A percentile compares a stretch with the other conserved stretches of the same genome.
Conservation (phyloP, 1,140 invertebrate species). For the Neodiprion fabricii region DNA sequence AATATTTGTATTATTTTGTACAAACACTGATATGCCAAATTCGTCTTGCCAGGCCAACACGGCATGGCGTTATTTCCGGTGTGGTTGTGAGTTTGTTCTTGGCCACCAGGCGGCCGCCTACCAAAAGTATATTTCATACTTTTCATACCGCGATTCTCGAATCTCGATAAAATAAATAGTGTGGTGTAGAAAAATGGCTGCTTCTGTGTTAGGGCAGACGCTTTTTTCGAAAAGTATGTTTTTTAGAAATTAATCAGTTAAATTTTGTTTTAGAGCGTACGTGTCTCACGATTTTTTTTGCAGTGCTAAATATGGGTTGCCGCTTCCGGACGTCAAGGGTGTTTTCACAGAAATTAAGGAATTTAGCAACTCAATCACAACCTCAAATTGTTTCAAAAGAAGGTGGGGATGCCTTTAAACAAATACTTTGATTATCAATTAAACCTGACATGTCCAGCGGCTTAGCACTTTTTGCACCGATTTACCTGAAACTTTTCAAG, state of each 20-base stretch:
- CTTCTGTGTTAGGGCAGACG: background rate
- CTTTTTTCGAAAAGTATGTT: background rate
- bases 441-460: too few species aligned
- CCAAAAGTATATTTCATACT: too few species aligned
- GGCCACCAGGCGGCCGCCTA: too few species aligned
- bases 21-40: conserved; percentile 8
- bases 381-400: background rate
- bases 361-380: background rate
- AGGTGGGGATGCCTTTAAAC: background rate
- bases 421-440: too few species aligned
- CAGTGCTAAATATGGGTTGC: background rate
- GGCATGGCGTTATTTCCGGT: conserved; percentile 14
- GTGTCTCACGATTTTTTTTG: background rate
- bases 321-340: background rate
- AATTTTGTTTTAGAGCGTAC: background rate
- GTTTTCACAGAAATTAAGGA: background rate
- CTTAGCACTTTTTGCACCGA: too few species aligned
- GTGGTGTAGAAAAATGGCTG: background rate
- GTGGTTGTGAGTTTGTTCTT: background rate
- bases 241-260: background rate
- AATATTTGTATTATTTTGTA: conserved; percentile 9
- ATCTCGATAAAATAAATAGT: too few species aligned
- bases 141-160: too few species aligned
- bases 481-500: too few species aligned
- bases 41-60: conserved; percentile 7